Conservation (phyloP, 2,113 vertebrate species). For the Pycnonotus jocosus region DNA sequence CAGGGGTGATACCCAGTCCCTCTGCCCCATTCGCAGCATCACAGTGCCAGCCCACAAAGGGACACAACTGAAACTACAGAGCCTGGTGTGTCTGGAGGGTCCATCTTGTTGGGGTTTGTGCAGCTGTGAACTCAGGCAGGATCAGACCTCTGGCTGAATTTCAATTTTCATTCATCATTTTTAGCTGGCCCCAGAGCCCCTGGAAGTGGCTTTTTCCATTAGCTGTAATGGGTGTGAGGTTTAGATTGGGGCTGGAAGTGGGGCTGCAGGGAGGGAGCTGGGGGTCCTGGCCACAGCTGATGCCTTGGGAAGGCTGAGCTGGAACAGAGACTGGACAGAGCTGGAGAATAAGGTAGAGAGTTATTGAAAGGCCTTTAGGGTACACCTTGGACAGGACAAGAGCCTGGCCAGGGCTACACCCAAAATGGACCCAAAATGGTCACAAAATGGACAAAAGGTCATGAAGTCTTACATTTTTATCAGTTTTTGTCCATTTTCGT, state of each 20-base stretch:
- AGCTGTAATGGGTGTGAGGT: not conserved
- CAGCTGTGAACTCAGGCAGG: not conserved
- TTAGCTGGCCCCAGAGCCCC: not conserved
- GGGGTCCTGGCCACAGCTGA: not conserved
- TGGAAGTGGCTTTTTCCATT: not conserved
- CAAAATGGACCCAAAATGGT: not conserved
- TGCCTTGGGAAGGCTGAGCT: not conserved
- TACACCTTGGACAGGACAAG: too few relatives aligned
- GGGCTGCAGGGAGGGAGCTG: not conserved
- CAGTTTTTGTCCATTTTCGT: not conserved
- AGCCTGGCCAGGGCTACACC: too few relatives aligned
- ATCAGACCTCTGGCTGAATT: not conserved
- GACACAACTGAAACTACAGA: rapidly evolving
- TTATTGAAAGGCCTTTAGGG: too few relatives aligned
- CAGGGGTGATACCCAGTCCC: rapidly evolving
- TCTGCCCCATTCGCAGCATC: rapidly evolving
- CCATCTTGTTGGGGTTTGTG: not conserved
- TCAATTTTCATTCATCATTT: not conserved
- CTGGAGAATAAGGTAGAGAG: too few relatives aligned
- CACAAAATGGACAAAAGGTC: not conserved
- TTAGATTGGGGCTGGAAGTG: not conserved
- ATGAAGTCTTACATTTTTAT: too few relatives aligned
- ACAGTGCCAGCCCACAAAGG: not conserved
- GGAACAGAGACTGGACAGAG: not conserved
- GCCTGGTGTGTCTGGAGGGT: not conserved